Evolutionary conservation across 1,140 invertebrate genomes (phyloP).

Genomic region (Anastrepha obliqua): DNA sequence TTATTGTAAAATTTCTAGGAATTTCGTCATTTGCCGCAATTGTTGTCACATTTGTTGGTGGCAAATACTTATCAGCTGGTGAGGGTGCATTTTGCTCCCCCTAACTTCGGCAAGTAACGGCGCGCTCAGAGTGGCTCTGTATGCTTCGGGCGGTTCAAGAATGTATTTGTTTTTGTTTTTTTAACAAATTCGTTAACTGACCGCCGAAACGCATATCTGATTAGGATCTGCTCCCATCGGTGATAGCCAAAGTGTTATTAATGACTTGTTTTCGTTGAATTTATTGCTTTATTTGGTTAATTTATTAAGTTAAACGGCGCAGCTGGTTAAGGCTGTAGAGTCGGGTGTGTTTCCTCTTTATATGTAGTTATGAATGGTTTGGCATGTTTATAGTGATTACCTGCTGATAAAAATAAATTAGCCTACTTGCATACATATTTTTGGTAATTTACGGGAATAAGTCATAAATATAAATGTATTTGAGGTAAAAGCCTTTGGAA

Average conservation of each 20-base stretch:
- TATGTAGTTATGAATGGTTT: background rate
- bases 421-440: too few species aligned
- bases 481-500: background rate
- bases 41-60: conserved; percentile 25
- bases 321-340: background rate
- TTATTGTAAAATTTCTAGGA: conserved; percentile 25
- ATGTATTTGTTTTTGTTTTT: conserved; percentile 37
- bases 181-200: background rate
- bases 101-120: background rate
- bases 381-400: background rate
- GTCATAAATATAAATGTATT: background rate
- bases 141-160: background rate
- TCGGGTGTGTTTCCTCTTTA: background rate
- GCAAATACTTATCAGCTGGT: background rate
- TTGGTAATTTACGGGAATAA: too few species aligned
- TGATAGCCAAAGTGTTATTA: conserved; percentile 56
- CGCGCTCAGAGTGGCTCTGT: background rate
- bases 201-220: conserved; percentile 9
- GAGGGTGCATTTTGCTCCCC: conserved; percentile 2
- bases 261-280: conserved; percentile 56
- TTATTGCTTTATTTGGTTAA: conserved; percentile 56
- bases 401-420: conserved; percentile 14
- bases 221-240: background rate
- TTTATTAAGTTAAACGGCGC: conserved; percentile 39
- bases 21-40: conserved; percentile 7